Evolutionary conservation across 2,113 vertebrate genomes (phyloP), one percentile per base, ranked within the genome.

Genomic region (Hippopotamus amphibius): DNA sequence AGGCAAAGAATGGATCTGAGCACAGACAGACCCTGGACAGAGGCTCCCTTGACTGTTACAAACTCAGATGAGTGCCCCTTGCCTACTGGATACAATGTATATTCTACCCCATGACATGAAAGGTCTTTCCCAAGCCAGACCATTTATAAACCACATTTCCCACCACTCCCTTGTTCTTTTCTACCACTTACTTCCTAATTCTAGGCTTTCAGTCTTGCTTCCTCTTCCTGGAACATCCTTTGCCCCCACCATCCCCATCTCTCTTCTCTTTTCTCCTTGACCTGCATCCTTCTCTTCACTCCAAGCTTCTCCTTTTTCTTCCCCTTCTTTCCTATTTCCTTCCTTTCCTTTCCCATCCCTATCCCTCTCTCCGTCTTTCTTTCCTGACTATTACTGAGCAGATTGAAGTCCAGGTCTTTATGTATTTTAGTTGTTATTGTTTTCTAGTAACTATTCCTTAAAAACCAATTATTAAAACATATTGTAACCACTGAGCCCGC

Each of bases 11-110:
- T 21, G 57, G 30, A 14, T 22, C 4, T n/a, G 79, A 24, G 7
- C 46, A 28, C 8, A 6, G 22, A 21, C 14, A 2, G 41, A 13
- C 14, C 30, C 6, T 79, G 4, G 8, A 12, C 48, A 21, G 55
- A 24, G 15, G 6, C 15, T 3, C 1, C 43, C 43, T 10, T 0
- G 1, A n/a, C 0, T 12, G 41, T 15, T 17, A 37, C 2, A 21
- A 26, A 41, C 19, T 6, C 33, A 12, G 43, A 13, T 6, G 74
- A 53, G 48, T 46, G 46, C 90, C 92, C 13, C 21, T 4, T 2
- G 71, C 43, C 69, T 41, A 3, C 2, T 28, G 28, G 17, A 22
- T 15, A 4, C 57, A 53, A 71, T 10, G 21, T 6, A 50, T 57
- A 33, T 74, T 80, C 71, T n/a, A 21, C 37, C 65, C 24, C 7